Base-by-base conservation (phyloP, 2,113 vertebrate genomes). In the Oncorhynchus kisutch region DNA sequence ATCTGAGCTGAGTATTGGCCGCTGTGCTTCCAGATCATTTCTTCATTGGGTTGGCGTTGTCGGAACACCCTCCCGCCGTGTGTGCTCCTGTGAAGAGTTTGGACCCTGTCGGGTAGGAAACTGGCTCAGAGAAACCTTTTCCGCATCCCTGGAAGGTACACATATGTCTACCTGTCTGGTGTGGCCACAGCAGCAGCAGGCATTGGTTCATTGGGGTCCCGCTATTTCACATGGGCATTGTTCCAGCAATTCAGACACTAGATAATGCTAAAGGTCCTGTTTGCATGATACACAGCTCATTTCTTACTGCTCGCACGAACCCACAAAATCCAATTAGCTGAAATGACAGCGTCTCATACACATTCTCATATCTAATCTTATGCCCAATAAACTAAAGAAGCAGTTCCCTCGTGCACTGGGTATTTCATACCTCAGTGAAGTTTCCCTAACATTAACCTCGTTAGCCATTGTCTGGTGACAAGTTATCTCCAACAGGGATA, bases 1-100 rank as follows among this genome's bases (percentile, higher is more conserved):
- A 90, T 92, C 88, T 89, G 85, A 90, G 82, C 86, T 86, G 80
- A 90, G 82, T 86, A 85, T 83, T 83, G 86, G 90, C 88, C 86
- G 87, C 90, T 88, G 84, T 77, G 74, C 77, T 85, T 87, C 84
- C 78, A 86, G 81, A 91, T 92, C 91, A 88, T 88, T 85, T 83
- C 88, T 87, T 88, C 82, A 80, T 88, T 90, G 86, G 86, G 84
- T 84, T 88, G 85, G 87, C 79, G 77, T 86, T 90, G 86, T 69
- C 72, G 83, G 71, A 54, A 74, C 76, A 39, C 80, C 71, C 82
- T 85, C 82, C 78, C 82, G 83, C 75, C 76, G 82, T 78, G 85
- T 81, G 80, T 76, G 78, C 82, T 78, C 74, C 83, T 81, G 80
- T 75, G 73, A 82, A 82, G 87, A 82, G 78, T 80, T 76, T 66